Evolutionary conservation across 1,140 invertebrate genomes (phyloP).

Genomic region (Catajapyx aquilonaris): DNA sequence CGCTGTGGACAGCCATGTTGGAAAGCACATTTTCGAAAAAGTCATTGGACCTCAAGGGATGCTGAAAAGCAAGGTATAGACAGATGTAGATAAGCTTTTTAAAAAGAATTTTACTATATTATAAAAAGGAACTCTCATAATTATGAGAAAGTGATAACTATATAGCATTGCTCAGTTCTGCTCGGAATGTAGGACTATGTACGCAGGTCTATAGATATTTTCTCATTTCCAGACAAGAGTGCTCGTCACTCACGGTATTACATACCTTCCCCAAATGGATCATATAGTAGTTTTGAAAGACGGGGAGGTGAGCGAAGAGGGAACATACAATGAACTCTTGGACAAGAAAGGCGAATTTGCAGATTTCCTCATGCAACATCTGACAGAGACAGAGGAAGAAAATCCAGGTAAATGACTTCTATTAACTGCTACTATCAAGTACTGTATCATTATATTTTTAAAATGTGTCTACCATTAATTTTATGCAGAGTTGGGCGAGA

Average conservation of each 20-base stretch:
- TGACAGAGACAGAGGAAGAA: conserved; percentile 9
- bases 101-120: no score
- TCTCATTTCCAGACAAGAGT: no score
- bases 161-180: no score
- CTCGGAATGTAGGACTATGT: no score
- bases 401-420: no score
- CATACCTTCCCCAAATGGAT: conserved; percentile 63
- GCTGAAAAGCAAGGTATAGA: no score
- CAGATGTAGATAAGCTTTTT: no score
- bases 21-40: conserved; percentile 22
- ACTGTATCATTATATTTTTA: no score
- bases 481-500: conserved; percentile 41
- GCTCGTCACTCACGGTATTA: conserved; percentile 69
- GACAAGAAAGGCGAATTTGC: conserved; percentile 14
- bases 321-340: conserved; percentile 21
- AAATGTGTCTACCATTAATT: conserved; percentile 7
- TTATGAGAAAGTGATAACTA: no score
- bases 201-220: no score
- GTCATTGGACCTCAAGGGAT: conserved; percentile 52
- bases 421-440: no score
- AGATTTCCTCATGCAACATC: conserved; percentile 16
- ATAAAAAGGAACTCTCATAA: no score
- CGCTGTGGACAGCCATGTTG: conserved; percentile 33
- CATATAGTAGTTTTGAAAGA: conserved; percentile 25
- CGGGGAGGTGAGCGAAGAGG: conserved; percentile 22